Evolutionary conservation across 1,140 invertebrate genomes (phyloP).

Genomic region (Pristionchus pacificus): DNA sequence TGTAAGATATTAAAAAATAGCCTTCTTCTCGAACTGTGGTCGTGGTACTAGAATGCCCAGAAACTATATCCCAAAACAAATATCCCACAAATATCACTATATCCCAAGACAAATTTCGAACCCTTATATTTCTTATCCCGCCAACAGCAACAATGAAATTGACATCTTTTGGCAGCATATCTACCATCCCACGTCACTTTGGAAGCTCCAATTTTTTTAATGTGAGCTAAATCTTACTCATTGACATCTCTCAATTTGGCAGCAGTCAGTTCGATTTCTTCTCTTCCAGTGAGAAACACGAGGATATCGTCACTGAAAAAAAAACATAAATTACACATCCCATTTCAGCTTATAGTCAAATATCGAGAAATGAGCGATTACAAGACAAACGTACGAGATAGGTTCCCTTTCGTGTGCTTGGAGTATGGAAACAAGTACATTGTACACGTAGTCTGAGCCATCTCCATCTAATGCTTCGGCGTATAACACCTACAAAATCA

Average conservation of each 20-base stretch:
- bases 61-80: too few relatives aligned
- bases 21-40: too few relatives aligned
- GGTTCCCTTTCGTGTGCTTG: conserved; percentile 77
- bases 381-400: conserved; percentile 26
- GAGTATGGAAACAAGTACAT: conserved; percentile 78
- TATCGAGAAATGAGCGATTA: neutral
- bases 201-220: too few relatives aligned
- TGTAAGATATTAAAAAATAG: too few relatives aligned
- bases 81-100: too few relatives aligned
- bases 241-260: conserved; percentile 70
- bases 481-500: conserved; percentile 32
- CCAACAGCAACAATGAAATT: too few relatives aligned
- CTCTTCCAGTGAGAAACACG: conserved; percentile 95
- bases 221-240: too few relatives aligned
- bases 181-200: too few relatives aligned
- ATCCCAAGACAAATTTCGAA: too few relatives aligned
- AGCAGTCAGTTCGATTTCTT: conserved; percentile 88
- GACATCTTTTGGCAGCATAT: too few relatives aligned
- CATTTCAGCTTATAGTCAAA: conserved; percentile 4
- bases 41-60: too few relatives aligned
- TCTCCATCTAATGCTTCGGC: conserved; percentile 60
- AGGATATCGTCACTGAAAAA: conserved; percentile 72
- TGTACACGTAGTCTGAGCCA: conserved; percentile 72
- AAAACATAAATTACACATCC: conserved; percentile 3
- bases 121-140: too few relatives aligned